Percentiles rank a stretch among this genome's conserved stretches.
Evolutionary conservation across 2,888 invertebrate species (phyloP).

Genomic region (Frankliniella intonsa): DNA sequence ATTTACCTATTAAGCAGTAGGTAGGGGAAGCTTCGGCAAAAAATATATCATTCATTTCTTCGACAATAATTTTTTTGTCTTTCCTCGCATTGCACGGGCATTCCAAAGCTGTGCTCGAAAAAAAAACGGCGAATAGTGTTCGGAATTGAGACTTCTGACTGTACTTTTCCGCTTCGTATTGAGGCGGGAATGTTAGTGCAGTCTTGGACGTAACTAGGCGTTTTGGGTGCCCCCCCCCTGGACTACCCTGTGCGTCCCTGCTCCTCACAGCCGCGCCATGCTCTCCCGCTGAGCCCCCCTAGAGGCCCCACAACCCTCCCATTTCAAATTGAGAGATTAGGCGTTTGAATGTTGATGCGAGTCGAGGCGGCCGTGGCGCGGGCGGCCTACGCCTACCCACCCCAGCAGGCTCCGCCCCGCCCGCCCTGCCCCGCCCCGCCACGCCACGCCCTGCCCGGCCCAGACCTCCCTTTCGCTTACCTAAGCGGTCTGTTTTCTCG

Average conservation of each 20-base stretch:
- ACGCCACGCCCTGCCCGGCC: background rate
- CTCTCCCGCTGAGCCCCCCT: background rate
- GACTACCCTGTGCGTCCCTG: background rate
- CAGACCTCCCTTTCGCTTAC: no score
- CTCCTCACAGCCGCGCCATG: background rate
- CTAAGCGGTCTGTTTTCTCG: no score
- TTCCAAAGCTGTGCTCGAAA: no score
- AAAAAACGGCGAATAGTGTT: no score
- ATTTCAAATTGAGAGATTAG: slow-evolving; percentile 22
- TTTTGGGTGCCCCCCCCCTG: background rate
- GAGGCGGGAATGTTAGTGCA: background rate
- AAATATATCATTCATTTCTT: no score
- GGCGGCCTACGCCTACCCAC: no score
- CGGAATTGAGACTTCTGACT: no score
- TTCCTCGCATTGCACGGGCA: no score
- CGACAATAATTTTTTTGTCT: no score
- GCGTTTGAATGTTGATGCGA: slow-evolving; percentile 20
- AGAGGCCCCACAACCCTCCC: slow-evolving; percentile 6
- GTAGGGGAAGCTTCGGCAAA: no score
- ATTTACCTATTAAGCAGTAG: no score
- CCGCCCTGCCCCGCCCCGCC: background rate
- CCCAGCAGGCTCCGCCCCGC: background rate
- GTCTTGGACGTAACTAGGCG: background rate
- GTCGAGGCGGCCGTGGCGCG: background rate
- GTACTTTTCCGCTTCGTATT: background rate